Evolutionary conservation across 2,113 vertebrate species (phyloP).

Genomic region (Cyanoliseus patagonus): DNA sequence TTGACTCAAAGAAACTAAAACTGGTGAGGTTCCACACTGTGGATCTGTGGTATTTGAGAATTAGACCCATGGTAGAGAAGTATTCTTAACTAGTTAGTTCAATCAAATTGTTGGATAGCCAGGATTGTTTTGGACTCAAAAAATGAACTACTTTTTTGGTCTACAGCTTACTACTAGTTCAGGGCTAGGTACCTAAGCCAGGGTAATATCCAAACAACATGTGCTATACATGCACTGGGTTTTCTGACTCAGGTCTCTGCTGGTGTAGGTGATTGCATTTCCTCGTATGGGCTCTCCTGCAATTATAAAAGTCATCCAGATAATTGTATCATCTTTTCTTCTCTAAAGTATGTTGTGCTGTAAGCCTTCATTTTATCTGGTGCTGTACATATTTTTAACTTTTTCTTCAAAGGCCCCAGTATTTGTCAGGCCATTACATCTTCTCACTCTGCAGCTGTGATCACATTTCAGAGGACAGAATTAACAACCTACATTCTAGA

Average conservation of each 20-base stretch:
- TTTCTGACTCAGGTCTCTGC: background rate
- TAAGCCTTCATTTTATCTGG: background rate
- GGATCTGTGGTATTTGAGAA: background rate
- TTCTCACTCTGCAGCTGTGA: background rate
- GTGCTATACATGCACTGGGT: fast-evolving
- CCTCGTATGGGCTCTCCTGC: background rate
- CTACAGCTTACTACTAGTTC: background rate
- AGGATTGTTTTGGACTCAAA: background rate
- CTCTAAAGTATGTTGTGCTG: background rate
- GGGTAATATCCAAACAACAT: fast-evolving
- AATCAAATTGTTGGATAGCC: background rate
- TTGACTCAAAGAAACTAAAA: background rate
- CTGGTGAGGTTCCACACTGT: background rate
- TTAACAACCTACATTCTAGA: background rate
- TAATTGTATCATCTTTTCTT: background rate
- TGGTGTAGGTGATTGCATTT: no score
- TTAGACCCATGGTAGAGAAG: background rate
- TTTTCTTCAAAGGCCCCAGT: background rate
- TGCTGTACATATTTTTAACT: background rate
- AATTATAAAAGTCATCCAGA: background rate
- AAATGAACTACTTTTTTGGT: background rate
- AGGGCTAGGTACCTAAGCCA: background rate
- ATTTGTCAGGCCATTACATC: background rate
- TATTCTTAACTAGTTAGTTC: background rate
- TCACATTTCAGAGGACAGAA: background rate